A percentile compares a stretch with the other conserved stretches of the same genome.
These are phyloP conservation scores for Microctenopoma stevenorrisi DNA, from an alignment of 2,797 vertebrate genomes.

Conservation along the genomic window DNA sequence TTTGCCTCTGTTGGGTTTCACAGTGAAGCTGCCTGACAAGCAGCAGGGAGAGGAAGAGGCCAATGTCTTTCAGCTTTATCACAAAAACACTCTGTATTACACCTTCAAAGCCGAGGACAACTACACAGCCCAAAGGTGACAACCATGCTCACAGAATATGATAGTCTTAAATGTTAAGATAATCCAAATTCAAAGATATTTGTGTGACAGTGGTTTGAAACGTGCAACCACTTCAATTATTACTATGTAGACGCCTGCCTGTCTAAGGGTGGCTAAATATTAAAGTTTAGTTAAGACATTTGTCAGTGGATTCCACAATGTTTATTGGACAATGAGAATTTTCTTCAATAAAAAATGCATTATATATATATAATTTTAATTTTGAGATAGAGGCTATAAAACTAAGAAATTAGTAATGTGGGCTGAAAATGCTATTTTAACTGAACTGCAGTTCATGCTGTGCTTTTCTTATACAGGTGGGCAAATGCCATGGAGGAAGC, in stretches of 20 bases:
- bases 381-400: not conserved
- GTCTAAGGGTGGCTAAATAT: not conserved
- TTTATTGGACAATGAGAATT: not conserved
- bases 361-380: too few species aligned
- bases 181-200: too few species aligned
- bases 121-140: constrained; percentile 91
- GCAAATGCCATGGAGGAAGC: constrained; percentile 96
- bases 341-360: too few species aligned
- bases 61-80: constrained; percentile 94
- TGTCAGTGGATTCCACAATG: not conserved
- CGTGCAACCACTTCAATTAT: too few species aligned
- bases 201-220: not conserved
- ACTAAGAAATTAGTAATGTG: not conserved
- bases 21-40: constrained; percentile 87
- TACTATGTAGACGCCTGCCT: not conserved
- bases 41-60: constrained; percentile 83
- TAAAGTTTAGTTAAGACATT: too few species aligned
- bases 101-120: constrained; percentile 93
- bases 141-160: not conserved
- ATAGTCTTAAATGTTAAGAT: not conserved
- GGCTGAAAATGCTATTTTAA: not conserved
- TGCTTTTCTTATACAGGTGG: constrained; percentile 85
- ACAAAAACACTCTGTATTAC: constrained; percentile 96
- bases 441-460: constrained; percentile 1
- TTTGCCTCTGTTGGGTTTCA: constrained; percentile 95